Percentiles rank a stretch among this genome's conserved stretches.
Conservation (phyloP, 2,113 vertebrate genomes). For the Catagonus wagneri region DNA sequence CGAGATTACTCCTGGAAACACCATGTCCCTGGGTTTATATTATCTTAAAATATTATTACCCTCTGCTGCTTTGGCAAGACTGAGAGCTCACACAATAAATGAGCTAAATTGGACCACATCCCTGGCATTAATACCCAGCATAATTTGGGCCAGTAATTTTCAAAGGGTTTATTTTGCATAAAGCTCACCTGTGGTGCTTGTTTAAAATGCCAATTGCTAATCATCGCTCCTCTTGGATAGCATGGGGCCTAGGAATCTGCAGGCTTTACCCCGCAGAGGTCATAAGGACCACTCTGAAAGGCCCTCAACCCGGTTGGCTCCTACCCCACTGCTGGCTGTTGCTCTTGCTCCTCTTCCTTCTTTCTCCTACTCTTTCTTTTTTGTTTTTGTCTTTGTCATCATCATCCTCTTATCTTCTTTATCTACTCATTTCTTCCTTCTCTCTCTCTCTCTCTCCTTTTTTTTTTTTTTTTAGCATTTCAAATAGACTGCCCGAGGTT, state of each 20-base stretch:
- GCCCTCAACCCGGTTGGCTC: too few species aligned
- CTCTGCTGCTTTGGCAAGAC: neutral
- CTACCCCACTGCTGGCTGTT: too few species aligned
- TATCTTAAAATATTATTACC: neutral
- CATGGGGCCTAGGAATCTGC: neutral
- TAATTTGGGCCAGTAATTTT: neutral
- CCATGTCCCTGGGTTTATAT: neutral
- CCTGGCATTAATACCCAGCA: neutral
- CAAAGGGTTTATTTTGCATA: neutral
- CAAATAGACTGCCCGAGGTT: slow-evolving; percentile 34
- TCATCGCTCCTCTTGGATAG: neutral
- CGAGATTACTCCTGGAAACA: slow-evolving; percentile 1
- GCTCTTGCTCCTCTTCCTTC: fast-evolving
- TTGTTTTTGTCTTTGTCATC: neutral
- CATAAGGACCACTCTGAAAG: neutral
- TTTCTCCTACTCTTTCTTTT: neutral
- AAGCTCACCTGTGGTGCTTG: neutral
- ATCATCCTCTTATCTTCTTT: neutral
- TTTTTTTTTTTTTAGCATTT: neutral
- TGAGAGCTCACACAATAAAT: neutral
- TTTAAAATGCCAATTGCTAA: slow-evolving; percentile 6
- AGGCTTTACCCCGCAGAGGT: neutral
- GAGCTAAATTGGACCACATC: neutral
- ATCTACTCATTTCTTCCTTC: neutral
- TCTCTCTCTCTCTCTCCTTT: neutral